Evolutionary conservation across 2,797 vertebrate species (phyloP).

Genomic region (Sibirionetta formosa): DNA sequence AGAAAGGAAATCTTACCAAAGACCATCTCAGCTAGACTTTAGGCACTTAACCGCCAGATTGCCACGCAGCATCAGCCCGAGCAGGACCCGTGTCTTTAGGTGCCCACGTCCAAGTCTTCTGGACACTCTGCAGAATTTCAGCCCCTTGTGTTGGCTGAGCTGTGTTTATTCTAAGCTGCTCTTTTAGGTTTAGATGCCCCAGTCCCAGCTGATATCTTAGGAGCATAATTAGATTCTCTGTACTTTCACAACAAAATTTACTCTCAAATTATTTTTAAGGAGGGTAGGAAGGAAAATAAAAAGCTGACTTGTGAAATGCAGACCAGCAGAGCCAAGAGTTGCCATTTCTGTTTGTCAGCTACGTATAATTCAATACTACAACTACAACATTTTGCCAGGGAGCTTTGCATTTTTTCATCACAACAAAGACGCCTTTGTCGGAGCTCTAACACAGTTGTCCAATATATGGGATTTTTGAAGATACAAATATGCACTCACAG

Average conservation of each 20-base stretch:
- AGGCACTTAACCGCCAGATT: fast-evolving
- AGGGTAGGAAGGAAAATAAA: background rate
- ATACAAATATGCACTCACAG: background rate
- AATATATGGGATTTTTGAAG: background rate
- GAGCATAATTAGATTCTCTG: background rate
- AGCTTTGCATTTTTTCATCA: background rate
- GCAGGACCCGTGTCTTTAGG: fast-evolving
- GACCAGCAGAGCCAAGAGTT: background rate
- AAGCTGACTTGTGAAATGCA: background rate
- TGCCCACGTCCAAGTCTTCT: fast-evolving
- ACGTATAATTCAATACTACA: background rate
- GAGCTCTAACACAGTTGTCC: background rate
- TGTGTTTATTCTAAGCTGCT: background rate
- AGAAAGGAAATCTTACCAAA: background rate
- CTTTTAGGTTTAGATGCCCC: background rate
- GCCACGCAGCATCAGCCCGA: fast-evolving
- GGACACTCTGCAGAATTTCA: background rate
- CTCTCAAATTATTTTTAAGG: background rate
- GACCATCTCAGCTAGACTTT: fast-evolving
- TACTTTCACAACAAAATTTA: background rate
- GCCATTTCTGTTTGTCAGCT: background rate
- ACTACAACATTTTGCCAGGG: background rate
- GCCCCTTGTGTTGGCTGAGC: fast-evolving
- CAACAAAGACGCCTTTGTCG: constrained; percentile 40
- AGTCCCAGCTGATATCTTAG: background rate